Conservation (phyloP, 2,113 vertebrate genomes). For the Halichoerus grypus region DNA sequence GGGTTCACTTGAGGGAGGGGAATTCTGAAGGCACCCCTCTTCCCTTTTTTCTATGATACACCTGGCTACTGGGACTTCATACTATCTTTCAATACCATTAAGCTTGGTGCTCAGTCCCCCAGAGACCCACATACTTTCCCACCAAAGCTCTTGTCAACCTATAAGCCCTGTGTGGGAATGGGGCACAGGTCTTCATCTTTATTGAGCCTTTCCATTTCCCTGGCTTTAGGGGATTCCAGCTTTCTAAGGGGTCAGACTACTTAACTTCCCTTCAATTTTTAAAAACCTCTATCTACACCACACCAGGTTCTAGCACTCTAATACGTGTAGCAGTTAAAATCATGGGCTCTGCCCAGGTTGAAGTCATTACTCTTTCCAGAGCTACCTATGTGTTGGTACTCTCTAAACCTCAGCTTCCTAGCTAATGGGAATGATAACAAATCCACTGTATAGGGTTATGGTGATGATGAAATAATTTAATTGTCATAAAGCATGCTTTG, state of each 20-base stretch:
- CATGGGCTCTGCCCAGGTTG: background rate
- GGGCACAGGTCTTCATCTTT: background rate
- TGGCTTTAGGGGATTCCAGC: background rate
- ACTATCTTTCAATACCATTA: background rate
- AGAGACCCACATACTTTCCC: background rate
- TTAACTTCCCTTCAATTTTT: constrained; percentile 41
- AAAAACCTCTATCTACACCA: background rate
- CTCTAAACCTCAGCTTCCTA: background rate
- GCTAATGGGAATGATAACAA: background rate
- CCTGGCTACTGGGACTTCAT: background rate
- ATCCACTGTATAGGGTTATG: background rate
- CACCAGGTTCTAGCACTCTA: background rate
- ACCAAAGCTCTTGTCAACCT: background rate
- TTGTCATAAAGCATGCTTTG: constrained; percentile 13
- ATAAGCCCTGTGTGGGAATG: background rate
- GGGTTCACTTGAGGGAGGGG: background rate
- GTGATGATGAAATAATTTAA: background rate
- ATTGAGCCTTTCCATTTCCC: background rate
- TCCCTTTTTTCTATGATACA: background rate
- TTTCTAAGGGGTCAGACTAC: background rate
- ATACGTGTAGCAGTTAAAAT: background rate
- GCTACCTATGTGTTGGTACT: background rate
- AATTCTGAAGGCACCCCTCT: background rate
- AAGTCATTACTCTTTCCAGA: background rate
- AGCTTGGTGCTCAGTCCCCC: background rate